Conservation (phyloP, 2,113 vertebrate genomes). For the Podarcis muralis region DNA sequence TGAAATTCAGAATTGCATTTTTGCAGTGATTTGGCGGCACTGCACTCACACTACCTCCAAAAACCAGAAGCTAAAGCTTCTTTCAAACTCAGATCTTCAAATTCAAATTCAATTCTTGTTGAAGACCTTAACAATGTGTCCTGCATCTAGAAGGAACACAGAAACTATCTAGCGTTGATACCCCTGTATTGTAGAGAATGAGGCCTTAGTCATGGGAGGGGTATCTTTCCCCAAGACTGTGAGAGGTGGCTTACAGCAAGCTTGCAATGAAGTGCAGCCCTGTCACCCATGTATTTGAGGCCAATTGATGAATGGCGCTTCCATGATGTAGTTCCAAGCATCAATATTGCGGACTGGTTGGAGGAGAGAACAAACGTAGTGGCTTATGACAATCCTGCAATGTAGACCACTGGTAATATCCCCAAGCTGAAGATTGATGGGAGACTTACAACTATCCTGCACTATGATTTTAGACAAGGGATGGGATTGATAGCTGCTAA, state of each 20-base stretch:
- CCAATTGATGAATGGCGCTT: background rate
- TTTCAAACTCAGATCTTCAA: background rate
- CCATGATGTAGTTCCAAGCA: background rate
- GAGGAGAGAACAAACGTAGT: background rate
- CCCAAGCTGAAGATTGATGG: background rate
- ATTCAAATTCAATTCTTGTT: background rate
- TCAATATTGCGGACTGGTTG: background rate
- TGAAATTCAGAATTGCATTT: background rate
- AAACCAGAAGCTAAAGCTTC: background rate
- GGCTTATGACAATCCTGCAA: background rate
- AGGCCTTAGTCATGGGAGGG: background rate
- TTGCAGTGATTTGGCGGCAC: background rate
- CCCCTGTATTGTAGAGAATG: background rate
- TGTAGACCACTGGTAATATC: background rate
- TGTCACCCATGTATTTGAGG: background rate
- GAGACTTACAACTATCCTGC: background rate
- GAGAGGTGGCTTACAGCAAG: background rate
- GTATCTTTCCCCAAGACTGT: too few species aligned
- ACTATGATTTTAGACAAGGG: background rate
- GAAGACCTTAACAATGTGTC: background rate
- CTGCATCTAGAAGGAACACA: background rate
- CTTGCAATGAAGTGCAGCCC: background rate
- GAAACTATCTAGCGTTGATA: background rate
- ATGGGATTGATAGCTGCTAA: background rate
- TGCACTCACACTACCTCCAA: background rate